Evolutionary conservation across 1,140 invertebrate genomes (phyloP).

Genomic region (Cyclargus thomasi): DNA sequence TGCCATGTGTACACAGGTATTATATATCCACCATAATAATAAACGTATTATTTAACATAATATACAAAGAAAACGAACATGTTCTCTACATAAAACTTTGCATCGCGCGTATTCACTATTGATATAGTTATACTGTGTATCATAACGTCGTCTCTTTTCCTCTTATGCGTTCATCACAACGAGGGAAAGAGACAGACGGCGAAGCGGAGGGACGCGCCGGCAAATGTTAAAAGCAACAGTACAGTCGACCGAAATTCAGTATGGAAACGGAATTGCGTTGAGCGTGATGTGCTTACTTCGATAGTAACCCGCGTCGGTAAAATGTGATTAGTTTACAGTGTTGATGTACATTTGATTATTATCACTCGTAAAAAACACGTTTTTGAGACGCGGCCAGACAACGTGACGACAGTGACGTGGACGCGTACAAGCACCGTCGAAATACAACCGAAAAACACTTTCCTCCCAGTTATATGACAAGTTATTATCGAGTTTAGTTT

Average conservation of each 20-base stretch:
- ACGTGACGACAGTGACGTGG: conserved; percentile 53
- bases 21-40: conserved; percentile 31
- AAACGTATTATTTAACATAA: conserved; percentile 21
- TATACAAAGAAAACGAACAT: conserved; percentile 36
- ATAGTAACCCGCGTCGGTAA: conserved; percentile 42
- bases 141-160: conserved; percentile 39
- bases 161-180: conserved; percentile 25
- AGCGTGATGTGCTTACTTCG: conserved; percentile 40
- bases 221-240: conserved; percentile 72
- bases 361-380: conserved; percentile 36
- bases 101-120: conserved; percentile 31
- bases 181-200: conserved; percentile 47
- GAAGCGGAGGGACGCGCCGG: conserved; percentile 46
- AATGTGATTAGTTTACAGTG: conserved; percentile 59
- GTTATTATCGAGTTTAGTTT: conserved; percentile 30
- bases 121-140: conserved; percentile 28
- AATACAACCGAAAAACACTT: conserved; percentile 61
- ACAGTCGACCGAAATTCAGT: conserved; percentile 65
- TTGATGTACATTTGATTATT: conserved; percentile 46
- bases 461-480: conserved; percentile 39
- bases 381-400: conserved; percentile 19
- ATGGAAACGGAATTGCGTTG: conserved; percentile 45
- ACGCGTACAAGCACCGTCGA: conserved; percentile 63
- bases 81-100: conserved; percentile 36
- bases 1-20: neutral